A percentile compares a stretch with the other conserved stretches of the same genome.
Evolutionary conservation across 2,888 invertebrate species (phyloP).

Genomic region (Diploptera punctata): DNA sequence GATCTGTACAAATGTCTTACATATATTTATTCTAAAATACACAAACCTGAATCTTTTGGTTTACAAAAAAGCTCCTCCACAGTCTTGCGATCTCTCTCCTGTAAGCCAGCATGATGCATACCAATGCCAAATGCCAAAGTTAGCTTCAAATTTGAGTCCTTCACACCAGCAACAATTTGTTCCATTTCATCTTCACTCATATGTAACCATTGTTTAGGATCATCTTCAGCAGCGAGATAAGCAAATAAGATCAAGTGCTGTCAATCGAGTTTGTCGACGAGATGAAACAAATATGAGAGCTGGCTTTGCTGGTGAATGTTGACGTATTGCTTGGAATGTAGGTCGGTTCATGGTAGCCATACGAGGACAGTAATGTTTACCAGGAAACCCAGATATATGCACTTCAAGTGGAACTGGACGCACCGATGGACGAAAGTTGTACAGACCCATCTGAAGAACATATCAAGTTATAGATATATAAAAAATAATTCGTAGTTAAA

Average conservation of each 20-base stretch:
- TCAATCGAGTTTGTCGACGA: conserved; percentile 93
- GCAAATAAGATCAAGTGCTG: conserved; percentile 95
- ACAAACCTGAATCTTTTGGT: conserved; percentile 90
- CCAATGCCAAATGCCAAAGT: conserved; percentile 97
- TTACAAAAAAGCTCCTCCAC: conserved; percentile 94
- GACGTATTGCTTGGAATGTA: conserved; percentile 92
- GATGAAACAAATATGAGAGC: conserved; percentile 96
- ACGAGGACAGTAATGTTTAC: conserved; percentile 97
- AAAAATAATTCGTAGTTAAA: no score
- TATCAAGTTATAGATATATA: no score
- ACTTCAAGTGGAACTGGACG: conserved; percentile 96
- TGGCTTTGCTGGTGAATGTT: conserved; percentile 91
- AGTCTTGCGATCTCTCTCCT: conserved; percentile 87
- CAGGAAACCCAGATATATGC: conserved; percentile 95
- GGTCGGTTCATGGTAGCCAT: conserved; percentile 99
- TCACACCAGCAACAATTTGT: conserved; percentile 69
- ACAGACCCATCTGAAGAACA: conserved; percentile 85
- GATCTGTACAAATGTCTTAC: no score
- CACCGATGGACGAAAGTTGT: conserved; percentile 97
- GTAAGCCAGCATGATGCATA: conserved; percentile 97
- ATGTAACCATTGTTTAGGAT: conserved; percentile 95
- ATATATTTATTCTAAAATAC: conserved; percentile 7
- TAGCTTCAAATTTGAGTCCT: conserved; percentile 90
- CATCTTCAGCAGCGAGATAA: conserved; percentile 86
- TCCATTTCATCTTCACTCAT: conserved; percentile 88